phyloP scores from a whole-genome alignment of 2,888 invertebrate species.

The Watsonalla binaria region DNA sequence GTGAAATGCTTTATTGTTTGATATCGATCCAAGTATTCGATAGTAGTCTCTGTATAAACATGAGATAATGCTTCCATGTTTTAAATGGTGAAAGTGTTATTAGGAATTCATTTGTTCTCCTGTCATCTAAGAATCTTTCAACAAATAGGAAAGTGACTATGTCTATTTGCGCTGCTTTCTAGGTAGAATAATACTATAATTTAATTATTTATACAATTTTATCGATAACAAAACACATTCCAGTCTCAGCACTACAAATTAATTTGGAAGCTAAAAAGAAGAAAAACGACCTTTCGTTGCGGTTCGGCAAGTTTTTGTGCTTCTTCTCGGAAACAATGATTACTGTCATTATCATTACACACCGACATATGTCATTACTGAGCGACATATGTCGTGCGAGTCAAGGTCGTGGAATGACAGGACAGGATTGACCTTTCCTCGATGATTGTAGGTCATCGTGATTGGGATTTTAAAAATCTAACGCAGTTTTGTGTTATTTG shows the following conservation, averaged over 20 bases:
- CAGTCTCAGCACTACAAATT: background rate
- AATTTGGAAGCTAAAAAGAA: background rate
- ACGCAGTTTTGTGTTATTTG: too few relatives aligned
- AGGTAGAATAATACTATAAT: too few relatives aligned
- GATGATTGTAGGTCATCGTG: background rate
- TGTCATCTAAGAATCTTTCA: too few relatives aligned
- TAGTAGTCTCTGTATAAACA: too few relatives aligned
- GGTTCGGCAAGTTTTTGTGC: background rate
- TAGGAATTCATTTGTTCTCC: too few relatives aligned
- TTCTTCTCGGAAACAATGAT: slow-evolving; percentile 27
- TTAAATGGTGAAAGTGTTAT: too few relatives aligned
- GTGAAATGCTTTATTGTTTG: too few relatives aligned
- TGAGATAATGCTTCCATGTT: too few relatives aligned
- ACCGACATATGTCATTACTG: slow-evolving; percentile 21
- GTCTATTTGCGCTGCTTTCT: too few relatives aligned
- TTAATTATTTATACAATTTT: background rate
- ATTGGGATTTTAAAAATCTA: background rate
- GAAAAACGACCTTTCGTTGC: background rate
- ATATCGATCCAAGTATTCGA: too few relatives aligned
- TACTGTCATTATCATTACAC: slow-evolving; percentile 24
- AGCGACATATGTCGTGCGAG: slow-evolving; percentile 18
- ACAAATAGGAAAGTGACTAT: too few relatives aligned
- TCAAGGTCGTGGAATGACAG: slow-evolving; percentile 5
- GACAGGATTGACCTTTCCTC: background rate
- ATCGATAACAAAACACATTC: background rate